Evolutionary conservation across 2,113 vertebrate species (phyloP).

Genomic region (Formicarius rufipectus): DNA sequence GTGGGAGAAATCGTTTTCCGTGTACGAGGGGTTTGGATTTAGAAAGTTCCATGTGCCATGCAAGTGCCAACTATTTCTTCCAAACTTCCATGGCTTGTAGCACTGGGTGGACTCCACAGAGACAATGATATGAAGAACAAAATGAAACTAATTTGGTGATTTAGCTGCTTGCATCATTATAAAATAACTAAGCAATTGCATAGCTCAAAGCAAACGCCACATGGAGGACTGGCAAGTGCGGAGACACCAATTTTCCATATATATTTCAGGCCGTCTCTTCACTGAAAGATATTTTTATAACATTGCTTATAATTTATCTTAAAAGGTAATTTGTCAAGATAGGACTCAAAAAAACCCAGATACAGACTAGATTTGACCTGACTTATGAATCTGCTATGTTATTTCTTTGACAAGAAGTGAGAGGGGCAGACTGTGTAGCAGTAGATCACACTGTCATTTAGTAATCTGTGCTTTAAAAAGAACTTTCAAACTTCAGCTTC

Average conservation of each 20-base stretch:
- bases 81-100: neutral
- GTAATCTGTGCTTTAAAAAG: neutral
- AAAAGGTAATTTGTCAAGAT: neutral
- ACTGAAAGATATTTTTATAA: neutral
- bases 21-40: neutral
- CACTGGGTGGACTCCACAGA: neutral
- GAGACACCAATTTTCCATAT: neutral
- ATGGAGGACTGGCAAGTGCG: neutral
- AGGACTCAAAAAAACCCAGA: neutral
- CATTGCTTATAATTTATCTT: neutral
- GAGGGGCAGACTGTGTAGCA: neutral
- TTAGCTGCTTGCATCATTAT: neutral
- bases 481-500: neutral
- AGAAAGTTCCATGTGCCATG: neutral
- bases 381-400: neutral
- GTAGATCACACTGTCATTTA: neutral
- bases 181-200: neutral
- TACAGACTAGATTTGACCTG: neutral
- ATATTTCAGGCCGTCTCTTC: neutral
- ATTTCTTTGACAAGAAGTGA: neutral
- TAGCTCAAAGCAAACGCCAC: neutral
- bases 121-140: neutral
- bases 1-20: neutral
- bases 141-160: neutral
- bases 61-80: neutral